These are phyloP conservation scores for Danio aesculapii DNA, from an alignment of 2,797 vertebrate genomes.

Conservation along the genomic window DNA sequence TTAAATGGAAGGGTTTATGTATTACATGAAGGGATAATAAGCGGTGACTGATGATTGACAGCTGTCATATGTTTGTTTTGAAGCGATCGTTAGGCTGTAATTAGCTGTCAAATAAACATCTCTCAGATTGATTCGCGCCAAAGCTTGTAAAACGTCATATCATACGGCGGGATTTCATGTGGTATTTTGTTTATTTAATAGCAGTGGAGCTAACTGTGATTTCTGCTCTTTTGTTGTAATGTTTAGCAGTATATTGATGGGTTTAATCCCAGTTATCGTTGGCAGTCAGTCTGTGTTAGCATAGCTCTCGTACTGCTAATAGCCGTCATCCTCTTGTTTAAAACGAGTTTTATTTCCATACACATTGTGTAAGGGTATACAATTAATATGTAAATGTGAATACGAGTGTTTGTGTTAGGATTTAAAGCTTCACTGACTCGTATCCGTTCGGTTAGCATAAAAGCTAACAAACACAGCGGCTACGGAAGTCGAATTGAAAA, in stretches of 20 bases:
- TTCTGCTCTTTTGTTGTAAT: neutral
- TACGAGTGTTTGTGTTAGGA: neutral
- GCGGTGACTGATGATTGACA: neutral
- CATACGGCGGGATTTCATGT: neutral
- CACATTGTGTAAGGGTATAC: neutral
- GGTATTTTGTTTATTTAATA: neutral
- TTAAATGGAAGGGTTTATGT: neutral
- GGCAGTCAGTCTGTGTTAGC: slow-evolving; percentile 8
- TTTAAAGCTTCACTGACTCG: neutral
- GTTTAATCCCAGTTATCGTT: neutral
- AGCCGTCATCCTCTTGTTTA: neutral
- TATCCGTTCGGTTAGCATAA: neutral
- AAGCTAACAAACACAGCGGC: slow-evolving; percentile 21
- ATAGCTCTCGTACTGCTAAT: slow-evolving; percentile 12
- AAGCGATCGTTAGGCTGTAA: neutral
- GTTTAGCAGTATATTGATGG: neutral
- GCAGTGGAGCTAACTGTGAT: neutral
- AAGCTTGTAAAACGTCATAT: neutral
- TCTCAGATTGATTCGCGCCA: slow-evolving; percentile 1
- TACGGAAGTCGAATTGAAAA: slow-evolving; percentile 37
- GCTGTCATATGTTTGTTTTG: slow-evolving; percentile 22
- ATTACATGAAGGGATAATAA: too few species aligned
- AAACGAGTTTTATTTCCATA: neutral
- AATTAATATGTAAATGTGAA: neutral
- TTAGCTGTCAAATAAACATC: slow-evolving; percentile 28